phyloP scores from a whole-genome alignment of 2,797 vertebrate species.

The Muscicapa striata region DNA sequence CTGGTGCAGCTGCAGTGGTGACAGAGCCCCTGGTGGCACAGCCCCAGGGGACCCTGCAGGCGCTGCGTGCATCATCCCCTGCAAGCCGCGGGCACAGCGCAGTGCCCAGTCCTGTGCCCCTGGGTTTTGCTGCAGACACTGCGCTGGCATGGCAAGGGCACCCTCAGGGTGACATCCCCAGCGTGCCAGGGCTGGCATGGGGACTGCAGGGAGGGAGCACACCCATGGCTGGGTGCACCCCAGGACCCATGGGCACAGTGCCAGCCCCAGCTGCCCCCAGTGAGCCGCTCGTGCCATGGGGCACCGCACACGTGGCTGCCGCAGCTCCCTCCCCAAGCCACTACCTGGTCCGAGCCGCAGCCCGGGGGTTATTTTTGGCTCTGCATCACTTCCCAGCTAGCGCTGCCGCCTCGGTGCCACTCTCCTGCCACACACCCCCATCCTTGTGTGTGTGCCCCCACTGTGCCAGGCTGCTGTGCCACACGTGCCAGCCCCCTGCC shows the following conservation, averaged over 20 bases:
- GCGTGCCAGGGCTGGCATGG: accelerated
- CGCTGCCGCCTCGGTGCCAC: neutral
- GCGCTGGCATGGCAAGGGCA: neutral
- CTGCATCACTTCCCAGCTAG: slow-evolving; percentile 35
- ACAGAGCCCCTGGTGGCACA: neutral
- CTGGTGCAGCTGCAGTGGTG: accelerated
- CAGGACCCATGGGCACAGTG: accelerated
- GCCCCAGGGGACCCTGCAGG: accelerated
- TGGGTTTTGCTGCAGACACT: neutral
- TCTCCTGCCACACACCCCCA: neutral
- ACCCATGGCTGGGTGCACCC: accelerated
- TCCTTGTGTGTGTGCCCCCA: neutral
- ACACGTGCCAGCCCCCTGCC: neutral
- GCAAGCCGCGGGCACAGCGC: accelerated
- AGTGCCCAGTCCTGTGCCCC: neutral
- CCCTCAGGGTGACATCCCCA: neutral
- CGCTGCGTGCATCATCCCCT: accelerated
- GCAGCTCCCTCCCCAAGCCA: neutral
- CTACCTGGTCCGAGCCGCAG: neutral
- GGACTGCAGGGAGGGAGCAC: neutral
- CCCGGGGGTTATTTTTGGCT: slow-evolving; percentile 55
- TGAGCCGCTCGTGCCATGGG: accelerated
- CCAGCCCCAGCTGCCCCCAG: neutral
- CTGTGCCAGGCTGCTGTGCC: accelerated
- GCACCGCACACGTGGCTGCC: neutral